Base-by-base conservation (phyloP, 2,888 invertebrate species). In the Drymonia ruficornis region DNA sequence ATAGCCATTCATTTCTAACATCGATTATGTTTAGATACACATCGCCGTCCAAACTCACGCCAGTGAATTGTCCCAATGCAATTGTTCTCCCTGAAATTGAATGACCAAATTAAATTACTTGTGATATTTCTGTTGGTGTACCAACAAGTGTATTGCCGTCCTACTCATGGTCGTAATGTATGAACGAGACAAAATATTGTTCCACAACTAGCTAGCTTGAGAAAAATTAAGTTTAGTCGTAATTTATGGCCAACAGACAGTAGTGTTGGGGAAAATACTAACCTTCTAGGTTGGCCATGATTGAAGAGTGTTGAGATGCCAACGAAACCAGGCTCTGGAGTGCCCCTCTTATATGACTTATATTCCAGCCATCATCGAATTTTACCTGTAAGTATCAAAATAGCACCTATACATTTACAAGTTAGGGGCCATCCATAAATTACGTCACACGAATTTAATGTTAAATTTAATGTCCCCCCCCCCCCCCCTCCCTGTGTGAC, bases 1-100 rank as follows among this genome's bases (percentile, higher is more conserved):
- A 97, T 56, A 98, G 91, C 99, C 99, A 99, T 88, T 97, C 98
- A 76, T 97, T 96, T 56, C 98, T 93, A 38, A 99, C 98, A 94
- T 99, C 98, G 38, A 97, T 98, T 67, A 97, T 98, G 79, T 96
- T 98, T 0, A 99, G 94, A 93, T 97, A 96, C 9, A 99, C 95
- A 74, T 97, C 96, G 0, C 99, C 98, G 75, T 98, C 97, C 48
- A 98, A 93, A 80, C 96, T 97, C 7, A 99, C 96, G 13, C 99
- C 99, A 3, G 98, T 98, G 74, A 97, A 97, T 68, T 96, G 96
- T 1, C 98, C 97, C 89, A 99, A 96, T 3, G 97, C 96, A 55
- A 99, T 93, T 19, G 94, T 95, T 66, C 97, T 94, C 63, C 95
- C 97, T 96, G 80, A 55, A 92, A 93, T 53, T 42, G 23, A 44